Conservation (phyloP, 2,113 vertebrate species). For the Acrocephalus kingi region DNA sequence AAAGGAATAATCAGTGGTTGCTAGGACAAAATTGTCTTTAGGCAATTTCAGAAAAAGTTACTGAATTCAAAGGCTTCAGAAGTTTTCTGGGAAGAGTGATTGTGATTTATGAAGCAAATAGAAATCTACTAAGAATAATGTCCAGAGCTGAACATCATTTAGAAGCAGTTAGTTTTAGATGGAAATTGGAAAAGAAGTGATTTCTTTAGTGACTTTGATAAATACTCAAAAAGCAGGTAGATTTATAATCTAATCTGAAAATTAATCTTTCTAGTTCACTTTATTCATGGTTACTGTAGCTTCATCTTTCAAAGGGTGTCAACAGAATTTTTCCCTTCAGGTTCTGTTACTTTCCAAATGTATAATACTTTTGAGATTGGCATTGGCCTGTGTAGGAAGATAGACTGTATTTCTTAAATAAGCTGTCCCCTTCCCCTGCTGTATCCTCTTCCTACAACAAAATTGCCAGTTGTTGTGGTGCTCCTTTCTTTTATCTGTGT, state of each 20-base stretch:
- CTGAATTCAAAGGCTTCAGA: neutral
- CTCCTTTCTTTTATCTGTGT: neutral
- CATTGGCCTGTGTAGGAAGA: neutral
- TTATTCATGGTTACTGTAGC: neutral
- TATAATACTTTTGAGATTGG: neutral
- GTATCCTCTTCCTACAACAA: fast-evolving
- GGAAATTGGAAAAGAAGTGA: neutral
- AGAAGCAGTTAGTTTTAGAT: neutral
- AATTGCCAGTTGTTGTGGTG: fast-evolving
- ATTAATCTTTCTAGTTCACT: neutral
- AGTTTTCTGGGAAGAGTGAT: neutral
- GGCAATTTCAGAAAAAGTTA: neutral
- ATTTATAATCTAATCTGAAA: neutral
- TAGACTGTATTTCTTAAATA: neutral
- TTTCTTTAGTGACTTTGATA: neutral
- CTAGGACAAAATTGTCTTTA: neutral
- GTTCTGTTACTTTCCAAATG: neutral
- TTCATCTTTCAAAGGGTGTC: fast-evolving
- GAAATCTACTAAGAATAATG: neutral
- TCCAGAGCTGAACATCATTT: neutral
- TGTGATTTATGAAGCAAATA: neutral
- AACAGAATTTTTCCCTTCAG: neutral
- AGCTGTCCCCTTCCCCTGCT: neutral
- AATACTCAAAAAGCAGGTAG: fast-evolving
- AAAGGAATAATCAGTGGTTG: neutral